Conservation (phyloP, 2,113 vertebrate species). For the Halcyon malimbica region DNA sequence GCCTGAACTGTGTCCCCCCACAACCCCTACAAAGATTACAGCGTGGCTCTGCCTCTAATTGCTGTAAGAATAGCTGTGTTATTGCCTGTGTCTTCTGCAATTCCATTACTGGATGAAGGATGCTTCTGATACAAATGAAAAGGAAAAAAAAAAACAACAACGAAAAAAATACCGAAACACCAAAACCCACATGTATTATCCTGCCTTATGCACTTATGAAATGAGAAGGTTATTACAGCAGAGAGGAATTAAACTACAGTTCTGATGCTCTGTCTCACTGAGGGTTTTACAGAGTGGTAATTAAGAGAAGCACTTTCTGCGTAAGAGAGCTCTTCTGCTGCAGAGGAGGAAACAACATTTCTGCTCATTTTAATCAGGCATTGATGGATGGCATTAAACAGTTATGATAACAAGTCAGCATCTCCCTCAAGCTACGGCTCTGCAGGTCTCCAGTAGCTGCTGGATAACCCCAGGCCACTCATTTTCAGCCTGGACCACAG, state of each 20-base stretch:
- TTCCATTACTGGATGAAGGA: neutral
- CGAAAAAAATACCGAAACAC: neutral
- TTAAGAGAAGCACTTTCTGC: constrained; percentile 38
- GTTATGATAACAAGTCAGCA: neutral
- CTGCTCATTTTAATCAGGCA: constrained; percentile 24
- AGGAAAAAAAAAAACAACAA: fast-evolving
- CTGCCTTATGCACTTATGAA: neutral
- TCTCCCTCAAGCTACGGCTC: fast-evolving
- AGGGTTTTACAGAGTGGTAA: constrained; percentile 27
- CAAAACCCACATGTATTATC: neutral
- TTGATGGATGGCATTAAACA: neutral
- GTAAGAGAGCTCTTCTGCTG: constrained; percentile 28
- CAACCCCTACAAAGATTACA: neutral
- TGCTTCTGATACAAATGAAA: neutral
- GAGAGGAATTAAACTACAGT: neutral
- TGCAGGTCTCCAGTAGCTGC: neutral
- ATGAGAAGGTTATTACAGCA: constrained; percentile 5
- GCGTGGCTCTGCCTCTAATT: neutral
- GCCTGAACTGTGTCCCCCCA: neutral
- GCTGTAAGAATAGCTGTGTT: neutral
- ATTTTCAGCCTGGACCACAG: neutral
- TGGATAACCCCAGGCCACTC: neutral
- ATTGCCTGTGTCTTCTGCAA: neutral
- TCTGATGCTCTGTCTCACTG: neutral
- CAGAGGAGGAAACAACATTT: constrained; percentile 16